Evolutionary conservation across 2,888 invertebrate species (phyloP), one percentile per base, ranked within the genome.

Genomic region (Andrena camellia): DNA sequence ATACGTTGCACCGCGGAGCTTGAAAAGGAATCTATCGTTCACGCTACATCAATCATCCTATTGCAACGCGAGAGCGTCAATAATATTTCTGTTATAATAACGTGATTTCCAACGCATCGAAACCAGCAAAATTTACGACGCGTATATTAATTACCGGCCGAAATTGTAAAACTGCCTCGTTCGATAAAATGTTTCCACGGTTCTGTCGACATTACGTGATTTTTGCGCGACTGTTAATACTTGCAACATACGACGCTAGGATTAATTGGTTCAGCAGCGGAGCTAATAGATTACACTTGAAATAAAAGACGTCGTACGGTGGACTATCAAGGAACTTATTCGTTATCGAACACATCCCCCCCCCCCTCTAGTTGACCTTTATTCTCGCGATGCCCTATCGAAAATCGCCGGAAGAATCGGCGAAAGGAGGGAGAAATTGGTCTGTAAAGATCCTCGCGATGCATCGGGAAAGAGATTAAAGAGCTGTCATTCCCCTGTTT

Each of bases 401-500:
- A 48, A 69, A 62, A 73, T 48, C 26, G 8, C 60, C 66, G 64
- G 67, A 68, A 77, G 75, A 80, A 73, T 80, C 80, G 57, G 78
- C 48, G 66, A 69, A 77, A 74, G 71, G n/a, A 35, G 69, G 63
- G 68, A 62, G 63, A 84, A 79, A 88, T 76, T 79, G 60, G 71
- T 78, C 75, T 23, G 59, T 54, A 66, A 75, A 78, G 60, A 79
- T 78, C 82, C 63, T 70, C 35, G 64, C 13, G 84, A 78, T 77
- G 79, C 79, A 81, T 83, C 78, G 54, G 63, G 75, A 66, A 76
- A 59, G 66, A 80, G 81, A 88, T 87, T 85, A 89, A 87, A 68
- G 85, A 81, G 68, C 78, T 77, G 81, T 82, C 82, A 75, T 86
- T 79, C 73, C 75, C 76, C 73, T 69, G 66, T 83, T 83, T 78